Evolutionary conservation across 2,113 vertebrate genomes (phyloP).

Genomic region (Turdus rufiventris): DNA sequence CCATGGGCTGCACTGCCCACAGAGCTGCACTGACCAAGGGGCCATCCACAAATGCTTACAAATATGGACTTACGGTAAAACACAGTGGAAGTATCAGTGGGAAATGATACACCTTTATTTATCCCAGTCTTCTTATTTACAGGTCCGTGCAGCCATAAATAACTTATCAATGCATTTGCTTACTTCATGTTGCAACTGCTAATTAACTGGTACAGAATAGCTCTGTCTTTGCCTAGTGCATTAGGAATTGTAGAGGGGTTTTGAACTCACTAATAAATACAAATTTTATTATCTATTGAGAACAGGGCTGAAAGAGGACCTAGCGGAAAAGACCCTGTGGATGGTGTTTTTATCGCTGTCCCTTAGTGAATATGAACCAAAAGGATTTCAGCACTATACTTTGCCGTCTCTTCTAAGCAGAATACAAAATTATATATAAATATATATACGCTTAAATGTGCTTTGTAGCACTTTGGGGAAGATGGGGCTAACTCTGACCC

Average conservation of each 20-base stretch:
- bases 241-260: not conserved
- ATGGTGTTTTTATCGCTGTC: not conserved
- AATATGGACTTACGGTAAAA: not conserved
- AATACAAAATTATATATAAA: not conserved
- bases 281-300: not conserved
- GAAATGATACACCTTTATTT: not conserved
- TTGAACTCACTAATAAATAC: not conserved
- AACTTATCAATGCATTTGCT: not conserved
- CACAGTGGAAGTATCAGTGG: not conserved
- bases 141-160: not conserved
- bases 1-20: rapidly evolving
- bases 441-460: not conserved
- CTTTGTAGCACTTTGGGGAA: slow-evolving; percentile 28
- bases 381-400: not conserved
- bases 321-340: not conserved
- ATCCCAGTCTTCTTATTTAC: not conserved
- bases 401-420: not conserved
- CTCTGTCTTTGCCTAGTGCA: not conserved
- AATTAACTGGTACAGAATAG: not conserved
- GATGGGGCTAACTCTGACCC: slow-evolving; percentile 43
- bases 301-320: not conserved
- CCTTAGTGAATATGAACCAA: not conserved
- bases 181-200: not conserved
- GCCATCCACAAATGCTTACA: rapidly evolving
- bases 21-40: rapidly evolving